phyloP scores from a whole-genome alignment of 2,888 invertebrate species.

The Carpatolechia fugitivella region DNA sequence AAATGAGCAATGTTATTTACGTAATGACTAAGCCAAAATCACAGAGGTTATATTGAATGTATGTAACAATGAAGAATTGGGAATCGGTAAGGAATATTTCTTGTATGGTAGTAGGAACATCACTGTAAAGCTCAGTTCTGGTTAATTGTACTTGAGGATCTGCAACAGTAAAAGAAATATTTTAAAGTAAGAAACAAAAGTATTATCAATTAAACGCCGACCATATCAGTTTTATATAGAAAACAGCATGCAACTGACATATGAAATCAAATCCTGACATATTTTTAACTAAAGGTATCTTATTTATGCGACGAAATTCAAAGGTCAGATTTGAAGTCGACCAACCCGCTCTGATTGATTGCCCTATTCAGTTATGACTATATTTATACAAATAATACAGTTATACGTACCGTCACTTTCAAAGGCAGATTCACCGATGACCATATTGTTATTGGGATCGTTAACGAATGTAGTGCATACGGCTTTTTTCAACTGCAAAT shows the following conservation, averaged over 20 bases:
- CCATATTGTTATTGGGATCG: conserved; percentile 12
- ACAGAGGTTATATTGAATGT: conserved; percentile 17
- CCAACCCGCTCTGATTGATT: too few relatives aligned
- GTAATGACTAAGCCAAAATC: conserved; percentile 6
- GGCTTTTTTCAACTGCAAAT: conserved; percentile 23
- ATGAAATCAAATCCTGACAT: too few relatives aligned
- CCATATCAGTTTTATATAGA: too few relatives aligned
- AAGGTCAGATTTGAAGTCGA: too few relatives aligned
- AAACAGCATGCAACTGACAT: too few relatives aligned
- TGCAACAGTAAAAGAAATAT: background rate
- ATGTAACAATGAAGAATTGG: conserved; percentile 12
- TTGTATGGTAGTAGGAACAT: conserved; percentile 10
- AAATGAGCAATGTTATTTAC: background rate
- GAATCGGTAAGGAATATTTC: conserved; percentile 18
- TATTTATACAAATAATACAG: too few relatives aligned
- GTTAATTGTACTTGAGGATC: conserved; percentile 8
- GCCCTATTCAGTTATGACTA: too few relatives aligned
- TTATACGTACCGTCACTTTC: background rate
- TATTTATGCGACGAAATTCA: too few relatives aligned
- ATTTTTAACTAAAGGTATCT: too few relatives aligned
- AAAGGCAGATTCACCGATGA: background rate
- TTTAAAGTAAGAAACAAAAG: background rate
- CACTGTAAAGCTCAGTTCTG: background rate
- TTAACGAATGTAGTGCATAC: conserved; percentile 28
- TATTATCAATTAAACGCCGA: background rate